These are phyloP conservation scores for Lophius piscatorius DNA, from an alignment of 2,113 vertebrate species.

Conservation along the genomic window DNA sequence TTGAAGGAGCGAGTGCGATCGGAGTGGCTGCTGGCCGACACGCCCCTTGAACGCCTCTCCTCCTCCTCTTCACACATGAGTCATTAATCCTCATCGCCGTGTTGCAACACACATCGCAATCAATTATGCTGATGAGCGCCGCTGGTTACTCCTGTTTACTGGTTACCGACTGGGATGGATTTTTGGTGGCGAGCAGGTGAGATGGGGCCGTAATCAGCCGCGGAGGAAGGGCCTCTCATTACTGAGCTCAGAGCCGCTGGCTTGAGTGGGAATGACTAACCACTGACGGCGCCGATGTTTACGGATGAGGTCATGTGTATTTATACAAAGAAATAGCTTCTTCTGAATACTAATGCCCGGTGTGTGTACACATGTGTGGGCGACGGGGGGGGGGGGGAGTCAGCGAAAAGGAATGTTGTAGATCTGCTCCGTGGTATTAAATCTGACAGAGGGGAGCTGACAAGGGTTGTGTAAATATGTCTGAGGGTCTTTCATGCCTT, in stretches of 20 bases:
- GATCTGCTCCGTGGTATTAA: slow-evolving; percentile 41
- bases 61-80: background rate
- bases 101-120: slow-evolving; percentile 14
- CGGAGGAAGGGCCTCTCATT: slow-evolving; percentile 31
- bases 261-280: slow-evolving; percentile 42
- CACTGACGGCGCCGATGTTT: slow-evolving; percentile 48
- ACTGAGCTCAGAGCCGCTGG: slow-evolving; percentile 12
- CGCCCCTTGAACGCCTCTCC: background rate
- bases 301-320: slow-evolving; percentile 64
- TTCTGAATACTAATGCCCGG: slow-evolving; percentile 37
- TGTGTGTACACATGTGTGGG: slow-evolving; percentile 42
- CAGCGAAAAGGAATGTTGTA: slow-evolving; percentile 64
- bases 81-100: no score
- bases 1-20: no score
- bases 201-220: slow-evolving; percentile 39
- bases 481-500: slow-evolving; percentile 38
- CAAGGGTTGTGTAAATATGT: slow-evolving; percentile 41
- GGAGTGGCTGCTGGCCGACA: background rate
- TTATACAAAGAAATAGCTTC: slow-evolving; percentile 50
- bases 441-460: slow-evolving; percentile 42
- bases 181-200: slow-evolving; percentile 59
- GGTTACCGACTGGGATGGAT: slow-evolving; percentile 53
- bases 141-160: slow-evolving; percentile 40
- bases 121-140: slow-evolving; percentile 27
- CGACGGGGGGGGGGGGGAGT: slow-evolving; percentile 48